Evolutionary conservation across 2,113 vertebrate genomes (phyloP), one percentile per base, ranked within the genome.

Genomic region (Phalacrocorax pelagicus): DNA sequence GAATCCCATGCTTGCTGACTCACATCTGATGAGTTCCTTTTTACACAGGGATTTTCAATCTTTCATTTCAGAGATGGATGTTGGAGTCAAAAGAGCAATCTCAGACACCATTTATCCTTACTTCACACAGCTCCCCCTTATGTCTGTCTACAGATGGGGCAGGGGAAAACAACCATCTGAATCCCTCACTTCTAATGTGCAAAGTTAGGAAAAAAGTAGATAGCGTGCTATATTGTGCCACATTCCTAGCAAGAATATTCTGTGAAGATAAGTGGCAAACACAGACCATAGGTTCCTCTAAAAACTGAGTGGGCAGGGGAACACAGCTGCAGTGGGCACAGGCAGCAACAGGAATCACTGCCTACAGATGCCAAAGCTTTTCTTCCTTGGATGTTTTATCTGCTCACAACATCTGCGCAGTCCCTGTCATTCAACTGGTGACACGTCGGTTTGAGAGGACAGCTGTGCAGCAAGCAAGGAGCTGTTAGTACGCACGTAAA

Each of bases 51-150:
- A 38, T n/a, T 85, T 84, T 44, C 86, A 44, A 2, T 34, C 55
- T 67, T 67, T 57, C 63, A 5, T 23, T 32, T 12, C 66, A 75
- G 62, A 51, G 61, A 26, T 5, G 29, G 40, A 51, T 4, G 3
- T 0, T 29, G 26, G 40, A 66, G 71, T 10, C 72, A 29, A 30
- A 42, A 80, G 12, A 59, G 52, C 20, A 19, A 27, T 7, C 30
- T 21, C 2, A 0, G 30, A 24, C 52, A n/a, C 40, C 13, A 14
- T 2, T 18, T 40, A 44, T 62, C 72, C 77, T 73, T 21, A 22
- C 83, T 84, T 67, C 69, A 20, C n/a, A 84, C 87, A 94, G 95
- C 95, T 94, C 90, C 88, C 92, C 85, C 85, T 94, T 32, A 95
- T 12, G 95, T 81, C 92, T 87, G n/a, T 29, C 42, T 59, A 17